Base-by-base conservation (phyloP, 2,888 invertebrate genomes). In the Dioctria linearis region DNA sequence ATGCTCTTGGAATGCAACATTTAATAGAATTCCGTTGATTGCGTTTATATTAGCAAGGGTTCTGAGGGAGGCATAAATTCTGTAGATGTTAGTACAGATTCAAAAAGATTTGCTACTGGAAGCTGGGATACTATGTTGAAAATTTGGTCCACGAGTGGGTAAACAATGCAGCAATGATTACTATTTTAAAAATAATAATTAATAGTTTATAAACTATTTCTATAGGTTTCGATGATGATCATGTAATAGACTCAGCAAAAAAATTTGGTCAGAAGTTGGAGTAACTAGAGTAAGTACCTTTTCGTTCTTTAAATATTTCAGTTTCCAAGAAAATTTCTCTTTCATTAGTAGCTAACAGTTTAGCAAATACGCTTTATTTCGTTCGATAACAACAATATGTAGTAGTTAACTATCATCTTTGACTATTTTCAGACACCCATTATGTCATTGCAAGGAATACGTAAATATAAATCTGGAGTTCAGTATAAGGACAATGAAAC, bases 21-120 rank as follows among this genome's bases (percentile, higher is more conserved):
- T 40, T 88, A 90, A 0, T 90, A 91, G 5, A 95, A 95, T 88
- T 92, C 94, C 0, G 94, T 95, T 6, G 93, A 94, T 84, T 95
- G 96, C 86, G 90, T 95, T 43, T 93, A 94, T 82, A 92, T 95
- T 3, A 95, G 97, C 85, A 93, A 95, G 83, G 98, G 98, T 0
- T 99, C 99, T 87, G 96, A 97, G 83, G 93, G 97, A 84, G 96
- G 96, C 80, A 93, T 99, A 1, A 98, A 99, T 87, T 94, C 96
- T 87, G 91, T 98, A 1, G 92, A 93, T 39, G 93, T 96, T 0
- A 94, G 94, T 84, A 91, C 92, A 0, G 93, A 94, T 86, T 89
- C 90, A 2, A 89, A 90, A 37, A 89, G 89, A 80, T 90, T 95
- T 85, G 96, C 95, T 5, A 96, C 96, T 5, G 98, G 97, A 43